phyloP scores from a whole-genome alignment of 1,140 invertebrate genomes.

The Calosoma granatense region DNA sequence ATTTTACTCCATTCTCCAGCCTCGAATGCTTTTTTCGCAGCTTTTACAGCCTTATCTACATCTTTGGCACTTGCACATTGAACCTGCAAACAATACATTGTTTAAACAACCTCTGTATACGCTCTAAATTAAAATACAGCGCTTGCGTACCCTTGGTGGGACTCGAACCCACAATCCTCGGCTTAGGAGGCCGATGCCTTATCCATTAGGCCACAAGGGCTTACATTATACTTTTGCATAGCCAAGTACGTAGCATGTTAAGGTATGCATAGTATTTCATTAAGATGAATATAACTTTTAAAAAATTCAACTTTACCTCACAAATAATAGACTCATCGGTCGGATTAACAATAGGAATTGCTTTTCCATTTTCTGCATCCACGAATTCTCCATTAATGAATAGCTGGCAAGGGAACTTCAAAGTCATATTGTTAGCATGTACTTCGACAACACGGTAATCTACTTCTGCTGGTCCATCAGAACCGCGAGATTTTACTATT shows the following conservation, averaged over 20 bases:
- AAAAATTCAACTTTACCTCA: constrained; percentile 32
- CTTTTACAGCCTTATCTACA: constrained; percentile 76
- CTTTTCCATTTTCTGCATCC: constrained; percentile 56
- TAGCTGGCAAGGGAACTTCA: constrained; percentile 77
- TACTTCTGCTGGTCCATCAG: constrained; percentile 35
- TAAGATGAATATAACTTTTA: too few species aligned
- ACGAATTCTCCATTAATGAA: constrained; percentile 90
- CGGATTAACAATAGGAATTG: constrained; percentile 69
- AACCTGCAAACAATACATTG: constrained; percentile 37
- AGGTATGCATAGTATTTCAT: too few species aligned
- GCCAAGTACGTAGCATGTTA: too few species aligned
- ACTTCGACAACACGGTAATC: constrained; percentile 64
- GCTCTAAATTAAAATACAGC: too few species aligned
- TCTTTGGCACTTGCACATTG: constrained; percentile 67
- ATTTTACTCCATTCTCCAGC: constrained; percentile 83
- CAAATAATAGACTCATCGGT: constrained; percentile 74
- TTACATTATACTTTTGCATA: too few species aligned
- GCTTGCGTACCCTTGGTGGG: too few species aligned
- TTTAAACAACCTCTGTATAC: not conserved
- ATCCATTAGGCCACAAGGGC: too few species aligned
- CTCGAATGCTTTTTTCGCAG: constrained; percentile 79
- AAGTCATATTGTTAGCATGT: constrained; percentile 69
- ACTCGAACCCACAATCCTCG: too few species aligned
- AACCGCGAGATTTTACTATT: constrained; percentile 50
- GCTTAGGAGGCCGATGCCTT: too few species aligned